These are phyloP conservation scores for Sebastes itinus DNA, from an alignment of 2,797 vertebrate genomes.

Conservation along the genomic window DNA sequence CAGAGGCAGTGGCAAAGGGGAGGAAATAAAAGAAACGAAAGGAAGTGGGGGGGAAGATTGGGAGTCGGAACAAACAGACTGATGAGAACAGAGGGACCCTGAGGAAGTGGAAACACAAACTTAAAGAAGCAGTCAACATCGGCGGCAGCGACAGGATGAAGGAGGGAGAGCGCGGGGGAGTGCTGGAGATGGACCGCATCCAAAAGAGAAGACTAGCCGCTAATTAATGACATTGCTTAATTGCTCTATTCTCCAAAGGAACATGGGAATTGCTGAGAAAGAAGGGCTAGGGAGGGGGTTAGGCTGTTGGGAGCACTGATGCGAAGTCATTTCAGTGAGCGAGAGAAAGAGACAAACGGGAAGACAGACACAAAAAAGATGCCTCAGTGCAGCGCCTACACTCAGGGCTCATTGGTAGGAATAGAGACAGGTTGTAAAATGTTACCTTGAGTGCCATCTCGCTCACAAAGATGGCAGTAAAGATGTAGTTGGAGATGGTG, in stretches of 20 bases:
- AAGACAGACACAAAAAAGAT: constrained; percentile 4
- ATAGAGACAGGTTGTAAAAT: constrained; percentile 44
- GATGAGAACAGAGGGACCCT: constrained; percentile 10
- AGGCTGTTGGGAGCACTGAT: constrained; percentile 13
- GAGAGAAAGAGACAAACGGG: not conserved
- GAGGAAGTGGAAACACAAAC: constrained; percentile 17
- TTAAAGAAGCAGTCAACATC: constrained; percentile 19
- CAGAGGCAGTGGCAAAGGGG: constrained; percentile 29
- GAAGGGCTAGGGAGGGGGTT: not conserved
- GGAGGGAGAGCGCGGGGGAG: constrained; percentile 15
- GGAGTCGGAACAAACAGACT: not conserved
- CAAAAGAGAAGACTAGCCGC: constrained; percentile 52
- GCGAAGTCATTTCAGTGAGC: constrained; percentile 16
- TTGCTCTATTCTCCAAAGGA: constrained; percentile 61
- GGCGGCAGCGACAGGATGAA: not conserved
- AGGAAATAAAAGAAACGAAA: constrained; percentile 2
- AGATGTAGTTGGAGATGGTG: constrained; percentile 98
- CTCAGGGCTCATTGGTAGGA: not conserved
- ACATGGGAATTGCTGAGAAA: constrained; percentile 38
- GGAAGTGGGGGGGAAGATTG: not conserved
- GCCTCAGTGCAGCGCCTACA: not conserved
- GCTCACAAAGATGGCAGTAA: constrained; percentile 96
- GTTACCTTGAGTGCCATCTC: constrained; percentile 98
- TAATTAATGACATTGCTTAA: constrained; percentile 76
- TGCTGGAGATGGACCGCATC: constrained; percentile 39